Conservation (phyloP, 2,888 invertebrate species). For the Sarcophaga rosellei region DNA sequence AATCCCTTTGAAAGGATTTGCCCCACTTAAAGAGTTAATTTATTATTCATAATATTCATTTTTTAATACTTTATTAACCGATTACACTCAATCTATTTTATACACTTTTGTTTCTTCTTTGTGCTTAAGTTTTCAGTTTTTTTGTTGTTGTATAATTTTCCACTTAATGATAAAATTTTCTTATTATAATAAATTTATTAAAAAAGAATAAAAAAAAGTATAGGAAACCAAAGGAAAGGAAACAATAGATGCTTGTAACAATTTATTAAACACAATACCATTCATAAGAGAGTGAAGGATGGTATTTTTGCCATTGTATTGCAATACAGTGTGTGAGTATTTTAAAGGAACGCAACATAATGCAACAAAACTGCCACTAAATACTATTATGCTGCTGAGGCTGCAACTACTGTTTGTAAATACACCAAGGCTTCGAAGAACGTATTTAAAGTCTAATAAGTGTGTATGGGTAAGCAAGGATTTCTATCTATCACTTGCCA, state of each 20-base stretch:
- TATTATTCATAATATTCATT: slow-evolving; percentile 48
- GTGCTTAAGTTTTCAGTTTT: slow-evolving; percentile 3
- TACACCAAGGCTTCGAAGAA: not conserved
- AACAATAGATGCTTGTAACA: slow-evolving; percentile 67
- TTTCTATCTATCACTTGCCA: not conserved
- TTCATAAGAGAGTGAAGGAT: slow-evolving; percentile 44
- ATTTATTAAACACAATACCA: slow-evolving; percentile 65
- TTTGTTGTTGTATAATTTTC: not conserved
- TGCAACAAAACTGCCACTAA: slow-evolving; percentile 29
- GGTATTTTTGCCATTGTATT: not conserved
- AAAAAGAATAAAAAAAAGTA: slow-evolving; percentile 13
- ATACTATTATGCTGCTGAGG: not conserved
- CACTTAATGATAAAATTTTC: slow-evolving; percentile 25
- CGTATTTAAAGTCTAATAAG: not conserved
- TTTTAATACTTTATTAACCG: slow-evolving; percentile 55
- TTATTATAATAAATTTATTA: slow-evolving; percentile 66
- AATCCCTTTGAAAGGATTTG: not conserved
- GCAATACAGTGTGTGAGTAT: slow-evolving; percentile 12
- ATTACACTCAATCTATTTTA: slow-evolving; percentile 50
- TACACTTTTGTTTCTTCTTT: not conserved
- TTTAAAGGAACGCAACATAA: slow-evolving; percentile 27
- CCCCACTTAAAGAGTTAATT: slow-evolving; percentile 57
- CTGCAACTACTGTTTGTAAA: not conserved
- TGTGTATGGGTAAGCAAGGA: no score
- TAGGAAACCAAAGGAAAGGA: not conserved